Conservation (phyloP, 2,113 vertebrate genomes). For the Lonchura striata region DNA sequence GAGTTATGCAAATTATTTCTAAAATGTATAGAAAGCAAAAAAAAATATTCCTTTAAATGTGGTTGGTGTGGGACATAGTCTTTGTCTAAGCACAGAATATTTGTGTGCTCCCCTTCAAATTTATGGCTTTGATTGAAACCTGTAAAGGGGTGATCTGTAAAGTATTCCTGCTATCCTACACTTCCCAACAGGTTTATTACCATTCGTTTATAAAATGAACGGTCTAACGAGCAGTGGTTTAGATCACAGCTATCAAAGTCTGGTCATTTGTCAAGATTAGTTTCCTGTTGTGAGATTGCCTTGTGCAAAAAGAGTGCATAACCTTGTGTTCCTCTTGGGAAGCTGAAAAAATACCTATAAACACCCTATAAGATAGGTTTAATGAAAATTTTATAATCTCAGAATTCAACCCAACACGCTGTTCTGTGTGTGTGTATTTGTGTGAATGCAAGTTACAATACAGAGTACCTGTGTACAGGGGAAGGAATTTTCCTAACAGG, state of each 20-base stretch:
- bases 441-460: neutral
- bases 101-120: neutral
- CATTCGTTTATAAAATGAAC: slow-evolving; percentile 58
- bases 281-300: slow-evolving; percentile 66
- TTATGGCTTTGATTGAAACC: slow-evolving; percentile 45
- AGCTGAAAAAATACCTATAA: slow-evolving; percentile 30
- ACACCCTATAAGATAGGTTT: neutral
- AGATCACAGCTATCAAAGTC: slow-evolving; percentile 66
- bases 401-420: neutral
- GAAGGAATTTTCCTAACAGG: neutral
- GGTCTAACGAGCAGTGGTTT: slow-evolving; percentile 66
- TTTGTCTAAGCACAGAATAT: slow-evolving; percentile 18
- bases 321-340: slow-evolving; percentile 26
- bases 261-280: slow-evolving; percentile 69
- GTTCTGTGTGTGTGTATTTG: neutral
- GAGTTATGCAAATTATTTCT: slow-evolving; percentile 46
- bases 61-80: neutral
- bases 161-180: slow-evolving; percentile 61
- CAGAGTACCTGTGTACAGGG: neutral
- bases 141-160: slow-evolving; percentile 65
- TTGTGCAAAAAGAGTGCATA: slow-evolving; percentile 31
- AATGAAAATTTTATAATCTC: slow-evolving; percentile 27
- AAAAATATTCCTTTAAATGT: neutral
- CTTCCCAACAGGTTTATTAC: slow-evolving; percentile 68
- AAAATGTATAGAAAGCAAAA: slow-evolving; percentile 26